Percentiles rank a stretch among this genome's conserved stretches.
Evolutionary conservation across 2,888 invertebrate genomes (phyloP).

Genomic region (Mythimna impura): DNA sequence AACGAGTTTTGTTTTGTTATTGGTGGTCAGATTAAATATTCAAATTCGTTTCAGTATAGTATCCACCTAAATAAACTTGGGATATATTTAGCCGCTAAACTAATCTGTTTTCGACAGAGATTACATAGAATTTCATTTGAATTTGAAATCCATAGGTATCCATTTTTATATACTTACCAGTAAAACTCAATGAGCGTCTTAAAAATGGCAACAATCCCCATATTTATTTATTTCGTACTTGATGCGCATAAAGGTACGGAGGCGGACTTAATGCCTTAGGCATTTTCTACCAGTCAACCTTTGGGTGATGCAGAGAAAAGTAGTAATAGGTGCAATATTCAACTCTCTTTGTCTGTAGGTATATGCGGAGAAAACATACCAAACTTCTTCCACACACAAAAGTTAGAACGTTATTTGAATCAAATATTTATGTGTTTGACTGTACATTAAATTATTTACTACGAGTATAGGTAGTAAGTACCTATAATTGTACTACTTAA

Average conservation of each 20-base stretch:
- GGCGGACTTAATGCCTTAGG: no score
- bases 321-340: background rate
- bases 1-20: constrained; percentile 11
- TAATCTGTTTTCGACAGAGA: background rate
- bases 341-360: background rate
- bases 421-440: no score
- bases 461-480: background rate
- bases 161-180: constrained; percentile 11
- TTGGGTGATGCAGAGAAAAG: no score
- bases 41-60: background rate
- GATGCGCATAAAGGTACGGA: no score
- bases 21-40: background rate
- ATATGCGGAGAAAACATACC: background rate
- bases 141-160: background rate
- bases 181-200: constrained; percentile 5
- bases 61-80: no score
- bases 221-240: no score
- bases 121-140: background rate
- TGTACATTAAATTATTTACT: constrained; percentile 1
- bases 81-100: no score
- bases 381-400: background rate
- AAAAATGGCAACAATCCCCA: background rate
- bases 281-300: no score
- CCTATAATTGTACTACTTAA: background rate
- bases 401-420: constrained; percentile 3